Evolutionary conservation across 2,888 invertebrate genomes (phyloP), one percentile per base, ranked within the genome.

Genomic region (Pherbina coryleti): DNA sequence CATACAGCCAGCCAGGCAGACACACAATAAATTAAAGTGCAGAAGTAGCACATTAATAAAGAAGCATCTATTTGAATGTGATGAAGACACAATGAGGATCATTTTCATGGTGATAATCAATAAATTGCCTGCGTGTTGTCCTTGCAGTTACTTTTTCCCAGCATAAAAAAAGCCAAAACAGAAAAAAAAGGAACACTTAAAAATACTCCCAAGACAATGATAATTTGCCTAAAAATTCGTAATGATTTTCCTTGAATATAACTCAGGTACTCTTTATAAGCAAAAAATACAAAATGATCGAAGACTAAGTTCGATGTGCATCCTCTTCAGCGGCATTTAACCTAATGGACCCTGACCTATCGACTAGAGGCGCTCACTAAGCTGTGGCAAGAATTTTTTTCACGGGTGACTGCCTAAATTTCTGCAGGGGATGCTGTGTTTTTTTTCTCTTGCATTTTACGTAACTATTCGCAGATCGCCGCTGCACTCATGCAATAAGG

Each of bases 261-360:
- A 14, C 14, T 44, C 44, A 75, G 37, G 25, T 28, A 31, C 49
- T 69, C 28, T 28, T 14, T 11, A 28, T 25, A 57, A 55, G 8
- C 49, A 31, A 49, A 44, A 60, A 17, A 49, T 7, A 62, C 44
- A 62, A n/a, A 62, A 60, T 3, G 51, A 64, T 17, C 51, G 51
- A 64, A 34, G 51, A 64, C 53, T 57, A 31, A 49, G 67, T 19
- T 22, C 37, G 25, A 19, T 70, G 44, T 44, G 57, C 84, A 85
- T 79, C 80, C 80, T 80, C 81, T 80, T 79, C 80, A 80, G 75
- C 80, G 81, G 85, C 85, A 86, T 88, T 86, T 87, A 87, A 88
- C 87, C 87, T 88, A 87, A 87, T 87, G 82, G 86, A 82, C 84
- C 84, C 86, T 88, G 87, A 87, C 87, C 87, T 83, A 78, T 78